These are phyloP conservation scores for Anoncus sp. DNA, from an alignment of 2,888 invertebrate species.

Conservation along the genomic window DNA sequence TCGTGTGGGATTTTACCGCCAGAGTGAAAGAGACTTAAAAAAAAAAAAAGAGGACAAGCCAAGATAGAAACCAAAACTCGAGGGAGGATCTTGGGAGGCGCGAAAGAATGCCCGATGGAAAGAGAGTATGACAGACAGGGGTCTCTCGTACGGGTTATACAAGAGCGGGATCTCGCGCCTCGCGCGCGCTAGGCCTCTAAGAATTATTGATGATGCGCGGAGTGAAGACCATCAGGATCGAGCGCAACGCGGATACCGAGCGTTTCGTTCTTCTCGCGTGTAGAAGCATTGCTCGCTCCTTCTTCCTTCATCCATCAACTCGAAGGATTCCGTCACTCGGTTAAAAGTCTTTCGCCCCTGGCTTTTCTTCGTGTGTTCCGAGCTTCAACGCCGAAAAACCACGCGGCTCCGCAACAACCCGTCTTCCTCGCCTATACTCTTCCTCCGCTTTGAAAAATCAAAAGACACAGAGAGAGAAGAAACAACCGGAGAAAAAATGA, in stretches of 20 bases:
- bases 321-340: constrained; percentile 55
- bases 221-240: constrained; percentile 52
- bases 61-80: constrained; percentile 40
- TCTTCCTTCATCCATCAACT: constrained; percentile 63
- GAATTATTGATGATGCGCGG: constrained; percentile 68
- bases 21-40: constrained; percentile 33
- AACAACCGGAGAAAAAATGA: not conserved
- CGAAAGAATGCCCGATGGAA: constrained; percentile 50
- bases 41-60: constrained; percentile 11
- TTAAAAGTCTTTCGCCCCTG: constrained; percentile 29
- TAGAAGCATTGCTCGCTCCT: constrained; percentile 57
- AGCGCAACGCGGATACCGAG: constrained; percentile 60
- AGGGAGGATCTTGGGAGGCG: constrained; percentile 33
- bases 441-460: constrained; percentile 17
- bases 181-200: constrained; percentile 32
- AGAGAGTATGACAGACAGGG: constrained; percentile 43
- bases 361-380: constrained; percentile 47
- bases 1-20: constrained; percentile 25
- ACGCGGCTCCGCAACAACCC: not conserved
- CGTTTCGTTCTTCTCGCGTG: constrained; percentile 39
- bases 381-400: constrained; percentile 43
- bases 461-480: constrained; percentile 12
- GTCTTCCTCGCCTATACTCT: not conserved
- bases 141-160: constrained; percentile 28
- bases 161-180: constrained; percentile 44